Evolutionary conservation across 2,888 invertebrate species (phyloP).

Genomic region (Caenorhabditis drosophilae): DNA sequence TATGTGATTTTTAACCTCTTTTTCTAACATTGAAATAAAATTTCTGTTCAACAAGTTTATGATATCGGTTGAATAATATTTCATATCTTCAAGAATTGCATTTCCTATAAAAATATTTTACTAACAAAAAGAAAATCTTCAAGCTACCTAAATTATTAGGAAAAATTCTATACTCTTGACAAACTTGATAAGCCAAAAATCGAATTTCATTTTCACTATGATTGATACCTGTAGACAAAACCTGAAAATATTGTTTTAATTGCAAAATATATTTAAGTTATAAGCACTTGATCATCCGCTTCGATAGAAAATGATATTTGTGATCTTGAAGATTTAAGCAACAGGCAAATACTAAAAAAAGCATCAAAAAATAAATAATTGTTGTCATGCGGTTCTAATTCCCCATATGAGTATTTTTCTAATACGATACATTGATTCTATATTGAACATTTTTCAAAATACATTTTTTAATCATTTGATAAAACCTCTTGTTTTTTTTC

Average conservation of each 20-base stretch:
- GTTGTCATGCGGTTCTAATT: no score
- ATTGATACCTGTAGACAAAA: conserved; percentile 6
- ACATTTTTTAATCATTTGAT: no score
- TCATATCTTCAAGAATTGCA: conserved; percentile 4
- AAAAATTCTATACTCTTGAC: neutral
- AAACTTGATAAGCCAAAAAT: neutral
- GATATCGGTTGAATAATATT: no score
- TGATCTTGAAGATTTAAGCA: neutral
- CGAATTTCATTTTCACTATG: neutral
- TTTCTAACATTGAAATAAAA: no score
- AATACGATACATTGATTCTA: no score
- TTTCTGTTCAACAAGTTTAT: no score
- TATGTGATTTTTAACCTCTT: neutral
- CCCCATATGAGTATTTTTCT: no score
- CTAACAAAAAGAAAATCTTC: no score
- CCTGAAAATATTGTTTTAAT: neutral
- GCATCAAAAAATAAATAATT: conserved; percentile 2
- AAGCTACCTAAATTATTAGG: conserved; percentile 1
- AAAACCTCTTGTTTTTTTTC: no score
- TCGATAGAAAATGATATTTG: neutral
- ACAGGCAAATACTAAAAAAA: conserved; percentile 16
- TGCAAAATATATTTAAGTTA: neutral
- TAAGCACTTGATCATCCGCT: neutral
- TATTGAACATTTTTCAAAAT: no score
- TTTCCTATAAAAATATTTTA: neutral